Base-by-base conservation (phyloP, 2,113 vertebrate species). In the Pagrus major region DNA sequence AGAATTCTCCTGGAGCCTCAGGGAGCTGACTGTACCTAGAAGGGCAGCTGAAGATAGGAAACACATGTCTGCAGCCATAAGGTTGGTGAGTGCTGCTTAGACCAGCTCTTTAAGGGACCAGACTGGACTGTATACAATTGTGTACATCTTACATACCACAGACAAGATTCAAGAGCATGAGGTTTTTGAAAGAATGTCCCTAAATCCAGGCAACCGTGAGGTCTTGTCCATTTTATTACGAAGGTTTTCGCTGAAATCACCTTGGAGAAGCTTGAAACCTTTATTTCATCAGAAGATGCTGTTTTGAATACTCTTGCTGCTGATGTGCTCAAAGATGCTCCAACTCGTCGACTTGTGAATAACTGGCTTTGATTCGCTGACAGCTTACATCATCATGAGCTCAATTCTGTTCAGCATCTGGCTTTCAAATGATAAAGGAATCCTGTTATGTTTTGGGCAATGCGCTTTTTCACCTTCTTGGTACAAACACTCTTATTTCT, bases 21-120 rank as follows among this genome's bases (percentile, higher is more conserved):
- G 51, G 63, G 56, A 33, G 44, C 29, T 58, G 35, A 14, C 31
- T 61, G 10, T 44, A 67, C 44, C 42, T 10, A 18, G 18, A 2
- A 65, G 41, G 27, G 10, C 39, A 47, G 37, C 27, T 33, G n/a
- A 29, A 33, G 74, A 81, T 82, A 72, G 55, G 70, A 80, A 85
- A 77, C 87, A 90, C 65, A 88, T 86, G 83, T 64, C 20, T 2
- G 16, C 63, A 25, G 20, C 25, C 37, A 56, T 67, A 76, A 42
- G 18, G 44, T 41, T 35, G 59, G 52, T 44, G 29, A 47, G 52
- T 3, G 15, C 25, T 75, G 61, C 23, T 27, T 44, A 33, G 9
- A 31, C 58, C 23, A 47, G 20, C 14, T 66, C 39, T 61, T 33
- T 47, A n/a, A 77, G 15, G 10, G 7, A 11, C 4, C 2, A 27